These are phyloP conservation scores for Clitarchus hookeri DNA, from an alignment of 2,888 invertebrate genomes.

Conservation along the genomic window DNA sequence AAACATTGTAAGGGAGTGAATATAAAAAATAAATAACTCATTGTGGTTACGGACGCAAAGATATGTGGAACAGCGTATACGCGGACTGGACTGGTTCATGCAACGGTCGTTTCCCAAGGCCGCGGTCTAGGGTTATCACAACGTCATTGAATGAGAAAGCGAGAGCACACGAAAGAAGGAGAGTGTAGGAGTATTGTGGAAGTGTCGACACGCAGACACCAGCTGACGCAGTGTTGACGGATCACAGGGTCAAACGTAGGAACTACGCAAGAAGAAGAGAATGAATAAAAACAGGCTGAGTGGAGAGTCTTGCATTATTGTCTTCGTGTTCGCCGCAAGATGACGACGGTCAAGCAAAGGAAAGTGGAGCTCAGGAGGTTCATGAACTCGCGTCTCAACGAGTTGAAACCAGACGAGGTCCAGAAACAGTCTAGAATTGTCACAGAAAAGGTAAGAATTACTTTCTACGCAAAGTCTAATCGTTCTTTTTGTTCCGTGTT, in stretches of 20 bases:
- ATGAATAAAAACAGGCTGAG: neutral
- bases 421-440: constrained; percentile 28
- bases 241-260: neutral
- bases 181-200: no score
- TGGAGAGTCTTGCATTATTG: neutral
- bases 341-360: constrained; percentile 22
- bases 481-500: no score
- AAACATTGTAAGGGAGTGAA: no score
- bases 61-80: no score
- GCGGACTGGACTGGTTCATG: neutral
- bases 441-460: constrained; percentile 28
- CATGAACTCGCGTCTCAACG: constrained; percentile 22
- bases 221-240: neutral
- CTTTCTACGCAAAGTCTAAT: no score
- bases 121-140: neutral
- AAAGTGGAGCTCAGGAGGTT: constrained; percentile 31
- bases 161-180: neutral
- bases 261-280: neutral
- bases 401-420: constrained; percentile 27
- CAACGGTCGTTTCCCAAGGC: neutral
- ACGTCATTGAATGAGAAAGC: neutral
- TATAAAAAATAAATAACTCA: no score
- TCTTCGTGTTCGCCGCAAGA: neutral
- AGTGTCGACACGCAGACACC: neutral
- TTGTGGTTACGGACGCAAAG: no score